Percentiles rank a stretch among this genome's conserved stretches.
phyloP scores from a whole-genome alignment of 2,888 invertebrate genomes.

The Sthenelais limicola region DNA sequence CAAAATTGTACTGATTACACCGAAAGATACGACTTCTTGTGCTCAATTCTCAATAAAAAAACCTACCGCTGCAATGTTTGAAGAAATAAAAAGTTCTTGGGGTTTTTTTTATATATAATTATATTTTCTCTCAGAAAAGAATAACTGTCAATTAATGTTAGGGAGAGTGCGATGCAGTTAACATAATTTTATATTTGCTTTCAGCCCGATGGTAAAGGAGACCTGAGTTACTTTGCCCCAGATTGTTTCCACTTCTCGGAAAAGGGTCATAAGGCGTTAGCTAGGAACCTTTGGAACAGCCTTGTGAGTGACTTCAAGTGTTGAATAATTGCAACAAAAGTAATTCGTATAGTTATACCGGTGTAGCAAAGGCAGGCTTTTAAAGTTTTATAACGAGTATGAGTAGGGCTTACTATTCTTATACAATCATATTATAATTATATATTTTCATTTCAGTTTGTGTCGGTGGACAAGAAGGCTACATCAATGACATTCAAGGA shows the following conservation, averaged over 20 bases:
- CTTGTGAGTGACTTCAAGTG: slow-evolving; percentile 58
- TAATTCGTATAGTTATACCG: not conserved
- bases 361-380: not conserved
- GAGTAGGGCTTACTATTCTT: too few species aligned
- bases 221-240: slow-evolving; percentile 66
- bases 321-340: not conserved
- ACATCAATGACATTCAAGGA: slow-evolving; percentile 16
- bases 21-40: too few species aligned
- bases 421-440: too few species aligned
- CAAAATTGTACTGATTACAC: too few species aligned
- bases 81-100: too few species aligned
- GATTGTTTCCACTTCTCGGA: slow-evolving; percentile 70
- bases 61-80: too few species aligned
- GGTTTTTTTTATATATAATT: too few species aligned
- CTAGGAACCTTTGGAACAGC: slow-evolving; percentile 67
- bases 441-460: slow-evolving; percentile 27
- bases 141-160: too few species aligned
- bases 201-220: slow-evolving; percentile 45
- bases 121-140: too few species aligned
- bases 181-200: not conserved
- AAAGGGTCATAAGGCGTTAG: slow-evolving; percentile 64
- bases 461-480: slow-evolving; percentile 13
- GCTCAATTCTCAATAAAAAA: too few species aligned
- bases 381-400: not conserved
- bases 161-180: not conserved